These are phyloP conservation scores for Stigmatopora argus DNA, from an alignment of 2,113 vertebrate genomes.

Conservation along the genomic window DNA sequence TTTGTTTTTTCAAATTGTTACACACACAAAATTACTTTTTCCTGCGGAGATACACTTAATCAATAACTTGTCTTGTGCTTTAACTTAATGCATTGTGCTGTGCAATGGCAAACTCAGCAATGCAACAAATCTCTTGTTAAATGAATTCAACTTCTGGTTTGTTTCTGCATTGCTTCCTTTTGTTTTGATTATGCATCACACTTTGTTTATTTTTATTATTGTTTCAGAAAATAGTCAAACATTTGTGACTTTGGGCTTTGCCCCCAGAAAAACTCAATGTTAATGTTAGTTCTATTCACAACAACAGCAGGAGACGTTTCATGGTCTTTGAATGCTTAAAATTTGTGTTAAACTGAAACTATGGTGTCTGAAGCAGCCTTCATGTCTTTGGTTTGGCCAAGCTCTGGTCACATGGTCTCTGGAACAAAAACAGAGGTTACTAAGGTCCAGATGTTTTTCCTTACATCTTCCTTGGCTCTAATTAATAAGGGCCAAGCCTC, in stretches of 20 bases:
- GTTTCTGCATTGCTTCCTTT: neutral
- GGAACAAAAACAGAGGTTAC: slow-evolving; percentile 43
- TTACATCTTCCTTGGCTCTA: slow-evolving; percentile 53
- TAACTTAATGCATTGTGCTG: neutral
- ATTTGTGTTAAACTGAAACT: slow-evolving; percentile 6
- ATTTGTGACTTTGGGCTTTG: neutral
- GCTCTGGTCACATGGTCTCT: slow-evolving; percentile 37
- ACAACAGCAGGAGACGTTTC: neutral
- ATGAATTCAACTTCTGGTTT: neutral
- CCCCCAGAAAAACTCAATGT: neutral
- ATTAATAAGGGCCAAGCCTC: slow-evolving; percentile 58
- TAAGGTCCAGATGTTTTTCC: slow-evolving; percentile 45
- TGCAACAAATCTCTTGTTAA: neutral
- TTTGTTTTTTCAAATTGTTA: no score
- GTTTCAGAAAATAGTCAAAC: no score
- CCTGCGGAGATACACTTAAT: no score
- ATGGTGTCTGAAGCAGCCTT: slow-evolving; percentile 24
- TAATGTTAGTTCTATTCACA: neutral
- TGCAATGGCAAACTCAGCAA: neutral
- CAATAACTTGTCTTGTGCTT: neutral
- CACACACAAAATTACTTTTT: no score
- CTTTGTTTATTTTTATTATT: neutral
- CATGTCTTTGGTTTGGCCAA: slow-evolving; percentile 43
- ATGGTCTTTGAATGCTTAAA: no score
- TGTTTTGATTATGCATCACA: neutral